Evolutionary conservation across 2,888 invertebrate genomes (phyloP), one percentile per base, ranked within the genome.

Genomic region (Adelognathus sp.): DNA sequence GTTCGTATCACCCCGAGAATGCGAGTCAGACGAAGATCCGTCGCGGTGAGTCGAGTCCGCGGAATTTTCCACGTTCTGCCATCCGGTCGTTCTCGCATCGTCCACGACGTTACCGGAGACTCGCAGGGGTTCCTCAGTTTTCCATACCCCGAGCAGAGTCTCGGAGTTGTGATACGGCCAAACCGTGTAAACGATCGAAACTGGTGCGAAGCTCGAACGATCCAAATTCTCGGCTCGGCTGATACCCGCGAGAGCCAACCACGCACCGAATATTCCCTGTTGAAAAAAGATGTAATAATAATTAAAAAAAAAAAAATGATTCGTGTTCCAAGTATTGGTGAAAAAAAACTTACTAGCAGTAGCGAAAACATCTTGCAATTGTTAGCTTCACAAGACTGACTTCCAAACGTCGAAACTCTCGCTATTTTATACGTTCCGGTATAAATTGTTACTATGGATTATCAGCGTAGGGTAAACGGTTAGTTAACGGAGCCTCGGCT

Each of bases 101-200:
- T 50, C 31, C 9, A 60, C 41, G n/a, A 61, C 54, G 21, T 66
- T 54, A 39, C 36, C 36, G 0, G 39, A 16, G 14, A 77, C 29
- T 14, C 75, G 74, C 21, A 70, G 9, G 21, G 61, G 33, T 52
- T 83, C 78, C 1, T 83, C 80, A 50, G 74, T 63, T 24, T 77
- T 79, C 79, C 81, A 79, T 56, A 83, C 52, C 67, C 81, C 71
- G 5, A 84, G 58, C 5, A 83, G 64, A 44, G 80, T 73, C 63
- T 85, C 84, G 41, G 84, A 78, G 72, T 84, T 81, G 44, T 82
- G 85, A 77, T 81, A 82, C 14, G 85, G 86, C 33, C 82, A 80
- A 1, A 86, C 54, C 0, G 83, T 74, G 58, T 86, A 86, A 60
- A 85, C 74, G 69, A 85, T 66, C 29, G 82, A 73, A 67, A 78